Evolutionary conservation across 2,797 vertebrate species (phyloP).

Genomic region (Sebastes matsubarae): DNA sequence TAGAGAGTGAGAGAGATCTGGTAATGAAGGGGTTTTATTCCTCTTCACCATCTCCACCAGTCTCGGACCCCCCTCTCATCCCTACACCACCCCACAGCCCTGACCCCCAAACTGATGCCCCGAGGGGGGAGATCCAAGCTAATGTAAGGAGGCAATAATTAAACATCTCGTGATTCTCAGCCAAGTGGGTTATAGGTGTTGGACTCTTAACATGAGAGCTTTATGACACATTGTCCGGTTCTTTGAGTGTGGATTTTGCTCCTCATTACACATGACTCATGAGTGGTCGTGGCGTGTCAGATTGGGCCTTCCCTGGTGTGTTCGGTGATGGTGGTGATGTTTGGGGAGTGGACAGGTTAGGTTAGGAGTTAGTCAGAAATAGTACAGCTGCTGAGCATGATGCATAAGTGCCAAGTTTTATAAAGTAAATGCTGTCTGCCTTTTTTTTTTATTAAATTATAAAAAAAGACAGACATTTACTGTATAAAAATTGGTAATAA

Average conservation of each 20-base stretch:
- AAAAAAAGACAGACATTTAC: neutral
- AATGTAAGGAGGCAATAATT: conserved; percentile 83
- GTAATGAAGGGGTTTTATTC: conserved; percentile 64
- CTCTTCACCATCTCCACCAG: conserved; percentile 53
- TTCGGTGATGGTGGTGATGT: conserved; percentile 36
- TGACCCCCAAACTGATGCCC: conserved; percentile 55
- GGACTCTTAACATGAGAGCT: conserved; percentile 69
- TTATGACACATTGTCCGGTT: conserved; percentile 79
- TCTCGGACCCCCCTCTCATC: neutral
- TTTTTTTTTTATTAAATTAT: neutral
- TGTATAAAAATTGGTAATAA: neutral
- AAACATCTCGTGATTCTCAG: conserved; percentile 68
- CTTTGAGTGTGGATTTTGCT: conserved; percentile 60
- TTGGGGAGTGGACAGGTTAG: conserved; percentile 26
- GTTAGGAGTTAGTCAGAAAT: conserved; percentile 21
- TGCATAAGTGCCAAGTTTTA: neutral
- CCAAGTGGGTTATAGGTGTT: conserved; percentile 77
- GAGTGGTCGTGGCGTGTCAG: conserved; percentile 65
- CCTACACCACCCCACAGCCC: conserved; percentile 22
- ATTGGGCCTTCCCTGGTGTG: conserved; percentile 36
- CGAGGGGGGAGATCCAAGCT: conserved; percentile 50
- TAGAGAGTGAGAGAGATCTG: conserved; percentile 23
- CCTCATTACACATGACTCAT: conserved; percentile 63
- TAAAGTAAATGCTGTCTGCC: neutral
- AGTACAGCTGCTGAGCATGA: conserved; percentile 3